Conservation (phyloP, 2,113 vertebrate species). For the Emydura subglobosa region DNA sequence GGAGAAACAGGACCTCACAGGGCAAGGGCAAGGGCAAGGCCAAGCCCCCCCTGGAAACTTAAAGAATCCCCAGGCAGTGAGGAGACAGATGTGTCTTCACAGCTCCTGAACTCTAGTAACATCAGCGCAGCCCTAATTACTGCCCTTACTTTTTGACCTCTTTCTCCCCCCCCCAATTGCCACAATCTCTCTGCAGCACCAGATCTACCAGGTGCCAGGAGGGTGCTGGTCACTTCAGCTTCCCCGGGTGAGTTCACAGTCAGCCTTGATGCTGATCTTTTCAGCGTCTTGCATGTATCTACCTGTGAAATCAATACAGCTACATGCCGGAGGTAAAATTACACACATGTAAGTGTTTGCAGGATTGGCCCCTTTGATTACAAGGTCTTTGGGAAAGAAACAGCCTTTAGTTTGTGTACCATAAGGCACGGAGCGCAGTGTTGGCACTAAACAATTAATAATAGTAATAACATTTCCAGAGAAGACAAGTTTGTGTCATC, state of each 20-base stretch:
- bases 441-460: not conserved
- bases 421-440: not conserved
- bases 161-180: not conserved
- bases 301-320: constrained; percentile 45
- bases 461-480: not conserved
- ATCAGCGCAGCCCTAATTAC: not conserved
- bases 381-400: not conserved
- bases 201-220: not conserved
- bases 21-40: not conserved
- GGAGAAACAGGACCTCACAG: not conserved
- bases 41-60: not conserved
- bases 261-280: constrained; percentile 45
- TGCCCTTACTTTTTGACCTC: not conserved
- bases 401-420: not conserved
- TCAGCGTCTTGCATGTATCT: constrained; percentile 40
- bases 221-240: constrained; percentile 6
- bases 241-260: constrained; percentile 49
- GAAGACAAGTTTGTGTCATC: fast-evolving
- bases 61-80: not conserved
- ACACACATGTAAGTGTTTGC: not conserved
- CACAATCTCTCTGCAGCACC: not conserved
- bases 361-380: not conserved
- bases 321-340: constrained; percentile 48
- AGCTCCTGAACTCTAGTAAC: not conserved
- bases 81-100: not conserved